Percentiles rank a stretch among this genome's conserved stretches.
Evolutionary conservation across 2,888 invertebrate genomes (phyloP).

Genomic region (Pherbina coryleti): DNA sequence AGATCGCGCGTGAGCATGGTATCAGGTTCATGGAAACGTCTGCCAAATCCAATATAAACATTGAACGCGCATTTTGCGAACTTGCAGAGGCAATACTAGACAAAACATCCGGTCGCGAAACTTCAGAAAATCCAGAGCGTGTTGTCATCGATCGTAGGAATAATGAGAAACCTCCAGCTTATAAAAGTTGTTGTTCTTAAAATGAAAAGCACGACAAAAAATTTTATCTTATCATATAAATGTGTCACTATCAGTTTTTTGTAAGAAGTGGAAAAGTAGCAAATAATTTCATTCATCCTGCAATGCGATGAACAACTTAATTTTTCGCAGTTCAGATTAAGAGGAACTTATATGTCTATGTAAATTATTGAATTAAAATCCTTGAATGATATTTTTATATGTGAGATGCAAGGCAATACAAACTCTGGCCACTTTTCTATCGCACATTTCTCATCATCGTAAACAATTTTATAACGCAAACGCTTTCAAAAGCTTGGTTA

Average conservation of each 20-base stretch:
- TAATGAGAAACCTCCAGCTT: slow-evolving; percentile 68
- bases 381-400: not conserved
- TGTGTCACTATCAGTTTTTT: slow-evolving; percentile 32
- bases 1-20: slow-evolving; percentile 96
- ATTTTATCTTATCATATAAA: slow-evolving; percentile 32
- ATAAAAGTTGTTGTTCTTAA: slow-evolving; percentile 70
- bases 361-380: slow-evolving; percentile 13
- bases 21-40: slow-evolving; percentile 98
- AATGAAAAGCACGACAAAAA: slow-evolving; percentile 35
- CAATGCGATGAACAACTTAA: slow-evolving; percentile 14
- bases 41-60: slow-evolving; percentile 96
- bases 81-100: slow-evolving; percentile 94
- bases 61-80: slow-evolving; percentile 95
- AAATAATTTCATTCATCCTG: slow-evolving; percentile 17
- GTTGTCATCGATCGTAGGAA: slow-evolving; percentile 80
- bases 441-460: no score
- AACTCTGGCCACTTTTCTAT: no score
- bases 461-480: no score
- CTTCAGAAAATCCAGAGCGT: slow-evolving; percentile 80
- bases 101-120: slow-evolving; percentile 87
- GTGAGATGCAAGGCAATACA: no score
- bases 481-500: no score
- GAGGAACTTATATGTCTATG: slow-evolving; percentile 21
- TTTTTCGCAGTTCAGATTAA: slow-evolving; percentile 14
- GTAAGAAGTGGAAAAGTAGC: slow-evolving; percentile 32